phyloP scores from a whole-genome alignment of 1,140 invertebrate species.

The Drosophila virilis region DNA sequence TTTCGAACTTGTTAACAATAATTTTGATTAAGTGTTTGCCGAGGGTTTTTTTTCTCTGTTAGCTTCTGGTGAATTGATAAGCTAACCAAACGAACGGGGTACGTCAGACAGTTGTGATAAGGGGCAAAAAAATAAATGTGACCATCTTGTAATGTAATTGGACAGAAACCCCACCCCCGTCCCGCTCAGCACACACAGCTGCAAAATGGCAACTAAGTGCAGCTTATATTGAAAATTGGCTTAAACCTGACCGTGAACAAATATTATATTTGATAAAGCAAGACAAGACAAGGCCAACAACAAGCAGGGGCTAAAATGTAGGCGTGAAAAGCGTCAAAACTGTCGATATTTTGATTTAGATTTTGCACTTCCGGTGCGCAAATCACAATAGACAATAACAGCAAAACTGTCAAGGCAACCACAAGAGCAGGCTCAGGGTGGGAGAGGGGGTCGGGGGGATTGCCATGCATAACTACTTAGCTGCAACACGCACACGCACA shows the following conservation, averaged over 20 bases:
- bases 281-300: slow-evolving; percentile 35
- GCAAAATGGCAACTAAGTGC: slow-evolving; percentile 1
- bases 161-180: background rate
- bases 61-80: slow-evolving; percentile 26
- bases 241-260: slow-evolving; percentile 70
- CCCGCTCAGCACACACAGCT: background rate
- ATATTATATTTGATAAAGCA: slow-evolving; percentile 60
- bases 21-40: slow-evolving; percentile 36
- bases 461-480: slow-evolving; percentile 2
- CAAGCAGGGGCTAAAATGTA: slow-evolving; percentile 9
- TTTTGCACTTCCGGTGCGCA: slow-evolving; percentile 25
- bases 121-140: slow-evolving; percentile 11
- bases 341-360: slow-evolving; percentile 39
- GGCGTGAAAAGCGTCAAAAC: background rate
- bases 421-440: background rate
- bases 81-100: background rate
- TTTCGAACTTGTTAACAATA: slow-evolving; percentile 15
- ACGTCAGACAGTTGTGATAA: slow-evolving; percentile 13
- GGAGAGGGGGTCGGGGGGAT: too few species aligned
- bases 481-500: background rate
- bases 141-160: slow-evolving; percentile 25
- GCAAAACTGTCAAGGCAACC: slow-evolving; percentile 31
- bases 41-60: background rate
- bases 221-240: slow-evolving; percentile 64
- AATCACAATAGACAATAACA: slow-evolving; percentile 30